Evolutionary conservation across 2,113 vertebrate species (phyloP).

Genomic region (Chaetorhynchus papuensis): DNA sequence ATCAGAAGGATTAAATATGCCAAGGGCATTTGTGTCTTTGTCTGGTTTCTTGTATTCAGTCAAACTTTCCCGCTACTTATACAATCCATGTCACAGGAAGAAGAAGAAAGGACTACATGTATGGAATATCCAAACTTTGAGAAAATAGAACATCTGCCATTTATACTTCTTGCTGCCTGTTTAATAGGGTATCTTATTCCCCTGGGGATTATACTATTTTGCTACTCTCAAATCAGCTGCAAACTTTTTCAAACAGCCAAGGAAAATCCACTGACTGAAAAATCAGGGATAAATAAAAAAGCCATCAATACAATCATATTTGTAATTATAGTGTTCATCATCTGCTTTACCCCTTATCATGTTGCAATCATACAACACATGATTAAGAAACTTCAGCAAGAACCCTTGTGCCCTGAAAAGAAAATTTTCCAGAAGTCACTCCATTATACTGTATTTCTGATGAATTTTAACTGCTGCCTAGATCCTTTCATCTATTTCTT

Average conservation of each 20-base stretch:
- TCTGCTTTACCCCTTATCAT: slow-evolving; percentile 94
- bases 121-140: slow-evolving; percentile 98
- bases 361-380: slow-evolving; percentile 90
- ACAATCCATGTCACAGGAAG: slow-evolving; percentile 74
- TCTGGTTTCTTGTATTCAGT: slow-evolving; percentile 87
- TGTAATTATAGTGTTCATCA: slow-evolving; percentile 88
- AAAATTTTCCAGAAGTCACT: slow-evolving; percentile 89
- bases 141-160: slow-evolving; percentile 73
- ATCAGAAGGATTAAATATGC: slow-evolving; percentile 83
- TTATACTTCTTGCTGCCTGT: slow-evolving; percentile 86
- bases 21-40: slow-evolving; percentile 80
- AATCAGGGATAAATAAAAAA: slow-evolving; percentile 89
- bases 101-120: slow-evolving; percentile 77
- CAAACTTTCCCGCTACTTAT: slow-evolving; percentile 88
- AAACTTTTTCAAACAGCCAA: slow-evolving; percentile 86
- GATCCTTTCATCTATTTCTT: slow-evolving; percentile 98
- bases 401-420: slow-evolving; percentile 71
- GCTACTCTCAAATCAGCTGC: slow-evolving; percentile 86
- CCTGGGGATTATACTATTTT: slow-evolving; percentile 82
- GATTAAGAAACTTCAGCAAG: slow-evolving; percentile 83
- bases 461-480: slow-evolving; percentile 94
- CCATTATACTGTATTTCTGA: slow-evolving; percentile 89
- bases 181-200: slow-evolving; percentile 86
- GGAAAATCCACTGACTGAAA: slow-evolving; percentile 85
- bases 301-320: slow-evolving; percentile 91